These are phyloP conservation scores for Anas bernieri DNA, from an alignment of 2,797 vertebrate genomes.

Conservation along the genomic window DNA sequence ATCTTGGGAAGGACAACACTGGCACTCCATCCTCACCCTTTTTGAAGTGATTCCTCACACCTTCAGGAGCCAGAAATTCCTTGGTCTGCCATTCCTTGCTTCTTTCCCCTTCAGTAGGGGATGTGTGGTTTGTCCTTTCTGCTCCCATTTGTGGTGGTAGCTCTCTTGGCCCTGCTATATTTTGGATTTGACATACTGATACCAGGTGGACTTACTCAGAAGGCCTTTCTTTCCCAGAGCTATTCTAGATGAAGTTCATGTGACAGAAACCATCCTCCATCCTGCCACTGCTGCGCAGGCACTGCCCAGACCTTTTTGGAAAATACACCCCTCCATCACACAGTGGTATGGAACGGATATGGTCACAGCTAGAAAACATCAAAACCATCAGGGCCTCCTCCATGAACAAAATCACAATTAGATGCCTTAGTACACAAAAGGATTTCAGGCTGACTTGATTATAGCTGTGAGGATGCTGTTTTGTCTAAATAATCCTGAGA, in stretches of 20 bases:
- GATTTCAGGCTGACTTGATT: conserved; percentile 49
- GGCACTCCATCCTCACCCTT: background rate
- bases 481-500: background rate
- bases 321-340: background rate
- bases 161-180: fast-evolving
- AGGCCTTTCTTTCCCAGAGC: background rate
- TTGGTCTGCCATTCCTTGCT: background rate
- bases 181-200: background rate
- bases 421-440: conserved; percentile 44
- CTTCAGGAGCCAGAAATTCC: too few relatives aligned
- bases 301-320: background rate
- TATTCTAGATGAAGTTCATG: background rate
- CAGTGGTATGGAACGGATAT: background rate
- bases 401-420: conserved; percentile 6
- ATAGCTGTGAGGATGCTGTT: background rate
- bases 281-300: background rate
- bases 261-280: background rate
- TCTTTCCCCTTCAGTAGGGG: background rate
- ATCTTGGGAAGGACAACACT: background rate
- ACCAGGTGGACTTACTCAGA: background rate
- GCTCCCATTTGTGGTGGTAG: fast-evolving
- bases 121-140: background rate
- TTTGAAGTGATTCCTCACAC: background rate
- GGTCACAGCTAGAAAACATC: conserved; percentile 10
- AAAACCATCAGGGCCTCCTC: background rate